Evolutionary conservation across 2,113 vertebrate genomes (phyloP), one percentile per base, ranked within the genome.

Genomic region (Madoqua kirkii): DNA sequence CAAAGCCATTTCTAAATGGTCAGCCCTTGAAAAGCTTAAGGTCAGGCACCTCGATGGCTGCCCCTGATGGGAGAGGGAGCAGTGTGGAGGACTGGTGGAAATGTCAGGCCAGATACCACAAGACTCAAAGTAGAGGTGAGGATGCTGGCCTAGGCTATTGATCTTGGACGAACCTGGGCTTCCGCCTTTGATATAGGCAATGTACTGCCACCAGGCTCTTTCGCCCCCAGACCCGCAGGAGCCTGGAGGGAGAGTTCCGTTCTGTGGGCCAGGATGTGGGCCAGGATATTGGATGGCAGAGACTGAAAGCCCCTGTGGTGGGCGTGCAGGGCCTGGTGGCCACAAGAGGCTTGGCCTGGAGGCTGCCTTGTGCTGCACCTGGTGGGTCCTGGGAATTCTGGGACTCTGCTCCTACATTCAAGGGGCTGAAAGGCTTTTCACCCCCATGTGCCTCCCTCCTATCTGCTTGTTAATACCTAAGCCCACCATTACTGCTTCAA

Each of bases 221-320:
- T 25, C 0, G 6, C 43, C n/a, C 17, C 12, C 12, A 1, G 0
- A 0, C 1, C 7, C 13, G 14, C 16, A 23, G 62, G 57, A 31
- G 52, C 67, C 17, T n/a, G 54, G 82, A 81, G 29, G 33, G 9
- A 79, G 62, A 17, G 19, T 23, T 60, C 12, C 0, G 0, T 14
- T 60, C 71, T 43, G 31, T 8, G 43, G 40, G 4, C 55, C 2
- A 2, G 15, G 7, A 48, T 40, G 16, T 7, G 33, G 40, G 3
- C 60, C 2, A 2, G 16, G 17, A 60, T 43, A 17, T 9, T 10
- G 1, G 3, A 31, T 16, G 48, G 19, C 16, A 45, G n/a, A 67
- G 15, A 19, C 6, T 0, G 6, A 36, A 21, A 40, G 7, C 19
- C 57, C 3, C 21, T 11, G 10, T 10, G 31, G 23, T 76, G 43